These are phyloP conservation scores for Alloplasta piceator DNA, from an alignment of 2,888 invertebrate species.

Conservation along the genomic window DNA sequence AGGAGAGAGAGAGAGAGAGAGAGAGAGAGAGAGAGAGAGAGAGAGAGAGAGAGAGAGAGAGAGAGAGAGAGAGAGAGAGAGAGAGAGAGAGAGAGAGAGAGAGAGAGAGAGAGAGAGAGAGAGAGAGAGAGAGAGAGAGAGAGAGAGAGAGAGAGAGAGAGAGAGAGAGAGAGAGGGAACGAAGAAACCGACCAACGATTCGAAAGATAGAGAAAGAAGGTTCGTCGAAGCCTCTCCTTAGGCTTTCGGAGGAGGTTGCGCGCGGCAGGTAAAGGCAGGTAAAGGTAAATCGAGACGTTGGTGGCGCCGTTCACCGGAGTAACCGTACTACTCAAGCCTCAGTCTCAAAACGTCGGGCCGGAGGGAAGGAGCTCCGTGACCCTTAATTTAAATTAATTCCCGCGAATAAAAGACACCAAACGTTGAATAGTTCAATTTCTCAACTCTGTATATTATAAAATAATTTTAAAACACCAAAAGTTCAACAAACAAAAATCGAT, in stretches of 20 bases:
- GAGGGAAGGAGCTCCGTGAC: slow-evolving; percentile 82
- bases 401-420: slow-evolving; percentile 12
- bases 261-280: slow-evolving; percentile 56
- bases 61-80: background rate
- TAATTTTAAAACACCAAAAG: background rate
- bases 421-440: slow-evolving; percentile 3
- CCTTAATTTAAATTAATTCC: slow-evolving; percentile 72
- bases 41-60: background rate
- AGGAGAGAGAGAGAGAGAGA: background rate
- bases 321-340: slow-evolving; percentile 71
- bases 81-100: background rate
- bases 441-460: background rate
- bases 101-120: background rate
- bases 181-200: background rate
- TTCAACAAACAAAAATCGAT: background rate
- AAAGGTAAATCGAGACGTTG: slow-evolving; percentile 60
- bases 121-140: background rate
- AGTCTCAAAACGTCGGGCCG: slow-evolving; percentile 82
- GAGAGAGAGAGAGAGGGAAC: background rate
- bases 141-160: background rate
- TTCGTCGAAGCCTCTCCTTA: slow-evolving; percentile 12
- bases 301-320: slow-evolving; percentile 77
- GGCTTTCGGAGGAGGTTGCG: slow-evolving; percentile 7
- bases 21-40: background rate
- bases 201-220: slow-evolving; percentile 51